These are phyloP conservation scores for Phortica magna DNA, from an alignment of 2,888 invertebrate genomes.

Conservation along the genomic window DNA sequence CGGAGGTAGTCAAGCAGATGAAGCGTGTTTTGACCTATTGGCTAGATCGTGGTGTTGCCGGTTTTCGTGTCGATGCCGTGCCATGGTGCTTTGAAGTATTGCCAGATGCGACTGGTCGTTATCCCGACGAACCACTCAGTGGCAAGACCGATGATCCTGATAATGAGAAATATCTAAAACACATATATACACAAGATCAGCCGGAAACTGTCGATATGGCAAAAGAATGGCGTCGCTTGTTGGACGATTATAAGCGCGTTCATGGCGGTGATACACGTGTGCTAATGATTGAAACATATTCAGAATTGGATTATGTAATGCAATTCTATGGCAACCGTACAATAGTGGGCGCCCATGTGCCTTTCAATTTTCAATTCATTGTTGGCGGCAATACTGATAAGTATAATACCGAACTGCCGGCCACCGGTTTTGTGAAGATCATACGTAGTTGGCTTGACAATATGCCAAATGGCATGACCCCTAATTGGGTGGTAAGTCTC, in stretches of 20 bases:
- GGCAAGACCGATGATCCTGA: conserved; percentile 78
- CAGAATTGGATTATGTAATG: conserved; percentile 79
- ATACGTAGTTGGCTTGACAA: conserved; percentile 81
- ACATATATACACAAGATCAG: conserved; percentile 83
- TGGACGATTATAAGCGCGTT: conserved; percentile 80
- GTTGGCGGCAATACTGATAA: conserved; percentile 79
- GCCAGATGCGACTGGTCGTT: conserved; percentile 80
- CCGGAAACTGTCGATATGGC: conserved; percentile 84
- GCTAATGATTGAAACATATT: conserved; percentile 83
- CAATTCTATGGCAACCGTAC: conserved; percentile 81
- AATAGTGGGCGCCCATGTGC: conserved; percentile 80
- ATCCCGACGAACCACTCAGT: conserved; percentile 81
- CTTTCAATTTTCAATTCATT: conserved; percentile 84
- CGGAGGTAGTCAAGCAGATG: conserved; percentile 81
- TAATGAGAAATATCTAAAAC: conserved; percentile 80
- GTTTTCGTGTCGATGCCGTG: conserved; percentile 90
- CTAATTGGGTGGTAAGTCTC: conserved; percentile 84
- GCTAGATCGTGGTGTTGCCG: conserved; percentile 90
- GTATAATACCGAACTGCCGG: conserved; percentile 70
- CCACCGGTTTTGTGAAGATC: conserved; percentile 78
- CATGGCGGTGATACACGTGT: conserved; percentile 78
- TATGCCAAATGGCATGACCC: conserved; percentile 79
- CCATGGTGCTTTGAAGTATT: conserved; percentile 78
- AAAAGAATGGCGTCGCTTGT: conserved; percentile 82
- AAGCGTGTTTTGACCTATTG: conserved; percentile 85